Evolutionary conservation across 2,888 invertebrate genomes (phyloP).

Genomic region (Sabatieria punctata): DNA sequence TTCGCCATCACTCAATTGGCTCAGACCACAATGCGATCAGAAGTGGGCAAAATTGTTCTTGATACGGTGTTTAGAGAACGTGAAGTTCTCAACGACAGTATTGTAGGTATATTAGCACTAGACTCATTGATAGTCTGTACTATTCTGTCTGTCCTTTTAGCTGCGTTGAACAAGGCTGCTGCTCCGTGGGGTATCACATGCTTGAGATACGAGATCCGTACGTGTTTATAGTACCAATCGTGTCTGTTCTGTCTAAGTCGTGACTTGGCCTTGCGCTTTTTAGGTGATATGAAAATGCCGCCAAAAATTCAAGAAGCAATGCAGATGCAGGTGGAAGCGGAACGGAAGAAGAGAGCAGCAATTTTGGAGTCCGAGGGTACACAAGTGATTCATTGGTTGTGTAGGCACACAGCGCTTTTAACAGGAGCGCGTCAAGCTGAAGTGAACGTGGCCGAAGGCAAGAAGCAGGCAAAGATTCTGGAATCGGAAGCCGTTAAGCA

Average conservation of each 20-base stretch:
- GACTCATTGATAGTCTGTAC: too few species aligned
- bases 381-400: not conserved
- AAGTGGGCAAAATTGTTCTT: constrained; percentile 85
- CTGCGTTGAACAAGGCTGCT: constrained; percentile 90
- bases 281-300: constrained; percentile 75
- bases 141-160: constrained; percentile 32
- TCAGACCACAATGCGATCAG: constrained; percentile 98
- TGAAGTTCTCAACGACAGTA: constrained; percentile 78
- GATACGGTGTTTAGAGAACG: constrained; percentile 93
- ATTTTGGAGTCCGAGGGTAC: constrained; percentile 87
- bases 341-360: constrained; percentile 82
- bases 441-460: constrained; percentile 86
- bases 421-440: constrained; percentile 45
- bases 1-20: constrained; percentile 97
- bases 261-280: constrained; percentile 8
- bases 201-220: constrained; percentile 78
- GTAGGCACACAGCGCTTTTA: not conserved
- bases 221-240: constrained; percentile 21
- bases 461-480: constrained; percentile 70
- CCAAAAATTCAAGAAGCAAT: constrained; percentile 87
- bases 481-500: constrained; percentile 85
- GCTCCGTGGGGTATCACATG: constrained; percentile 96
- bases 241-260: too few species aligned
- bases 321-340: constrained; percentile 99
- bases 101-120: constrained; percentile 45